Evolutionary conservation across 1,140 invertebrate genomes (phyloP).

Genomic region (Neotoxoptera formosana): DNA sequence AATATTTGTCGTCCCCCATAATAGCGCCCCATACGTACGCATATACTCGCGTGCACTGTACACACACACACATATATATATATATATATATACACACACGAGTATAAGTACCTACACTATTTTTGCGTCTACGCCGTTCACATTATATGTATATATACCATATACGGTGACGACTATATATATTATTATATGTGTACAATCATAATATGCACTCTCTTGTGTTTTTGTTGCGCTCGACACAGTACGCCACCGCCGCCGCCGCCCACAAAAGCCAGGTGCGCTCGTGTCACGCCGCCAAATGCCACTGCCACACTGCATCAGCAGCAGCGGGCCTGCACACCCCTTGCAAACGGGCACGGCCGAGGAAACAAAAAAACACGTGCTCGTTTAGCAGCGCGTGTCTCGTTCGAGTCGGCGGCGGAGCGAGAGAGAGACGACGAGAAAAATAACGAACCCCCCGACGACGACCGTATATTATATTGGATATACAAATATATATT

Average conservation of each 20-base stretch:
- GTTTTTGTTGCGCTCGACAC: conserved; percentile 18
- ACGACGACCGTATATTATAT: neutral
- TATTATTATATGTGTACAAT: neutral
- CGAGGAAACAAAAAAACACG: conserved; percentile 36
- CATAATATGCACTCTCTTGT: neutral
- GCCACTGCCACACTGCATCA: neutral
- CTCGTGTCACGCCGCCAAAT: conserved; percentile 46
- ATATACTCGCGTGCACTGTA: too few relatives aligned
- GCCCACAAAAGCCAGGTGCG: conserved; percentile 55
- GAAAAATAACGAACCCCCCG: neutral
- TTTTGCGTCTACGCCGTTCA: neutral
- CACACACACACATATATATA: too few relatives aligned
- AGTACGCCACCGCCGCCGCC: neutral
- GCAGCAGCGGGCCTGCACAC: neutral
- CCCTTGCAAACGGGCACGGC: conserved; percentile 38
- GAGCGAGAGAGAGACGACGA: neutral
- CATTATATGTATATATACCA: neutral
- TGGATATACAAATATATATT: neutral
- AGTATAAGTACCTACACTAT: neutral
- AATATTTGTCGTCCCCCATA: conserved; percentile 43
- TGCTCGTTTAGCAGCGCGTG: conserved; percentile 47
- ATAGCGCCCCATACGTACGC: neutral
- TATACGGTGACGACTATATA: neutral
- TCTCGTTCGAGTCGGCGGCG: neutral
- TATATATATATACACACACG: neutral